These are phyloP conservation scores for Yponomeuta sedellus DNA, from an alignment of 2,888 invertebrate genomes.

Conservation along the genomic window DNA sequence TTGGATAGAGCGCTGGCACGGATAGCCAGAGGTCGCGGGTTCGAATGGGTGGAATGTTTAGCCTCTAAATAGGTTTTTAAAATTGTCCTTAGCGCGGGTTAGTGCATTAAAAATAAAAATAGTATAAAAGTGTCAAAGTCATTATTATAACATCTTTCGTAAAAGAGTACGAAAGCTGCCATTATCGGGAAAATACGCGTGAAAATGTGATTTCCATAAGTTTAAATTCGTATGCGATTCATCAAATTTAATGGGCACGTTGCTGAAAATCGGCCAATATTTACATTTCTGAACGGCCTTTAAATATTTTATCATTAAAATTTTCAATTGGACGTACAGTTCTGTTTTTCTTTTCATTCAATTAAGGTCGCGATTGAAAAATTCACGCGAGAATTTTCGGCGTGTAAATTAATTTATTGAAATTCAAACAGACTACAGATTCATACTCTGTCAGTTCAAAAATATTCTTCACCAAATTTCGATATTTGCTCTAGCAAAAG, in stretches of 20 bases:
- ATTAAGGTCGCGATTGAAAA: background rate
- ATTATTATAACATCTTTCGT: background rate
- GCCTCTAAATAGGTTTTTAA: too few species aligned
- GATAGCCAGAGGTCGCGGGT: too few species aligned
- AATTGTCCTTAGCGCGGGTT: too few species aligned
- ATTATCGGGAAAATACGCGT: background rate
- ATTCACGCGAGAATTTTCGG: background rate
- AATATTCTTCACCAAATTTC: too few species aligned
- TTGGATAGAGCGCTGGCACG: too few species aligned
- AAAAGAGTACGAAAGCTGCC: background rate
- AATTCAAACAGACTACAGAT: too few species aligned
- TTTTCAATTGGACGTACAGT: background rate
- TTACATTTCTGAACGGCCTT: background rate
- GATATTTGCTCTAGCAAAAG: too few species aligned
- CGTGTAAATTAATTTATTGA: background rate
- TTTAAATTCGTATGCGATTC: background rate
- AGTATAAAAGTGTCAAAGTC: background rate
- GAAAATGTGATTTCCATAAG: background rate
- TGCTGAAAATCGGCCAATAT: background rate
- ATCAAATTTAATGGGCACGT: background rate
- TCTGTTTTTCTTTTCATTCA: conserved; percentile 1
- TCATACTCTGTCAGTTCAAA: too few species aligned
- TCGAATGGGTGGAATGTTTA: too few species aligned
- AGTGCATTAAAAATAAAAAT: too few species aligned
- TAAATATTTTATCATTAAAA: conserved; percentile 1